Base-by-base conservation (phyloP, 30 jellyfish, hydroid and myxozoan genomes). In the Chrysaora quinquecirrha region DNA sequence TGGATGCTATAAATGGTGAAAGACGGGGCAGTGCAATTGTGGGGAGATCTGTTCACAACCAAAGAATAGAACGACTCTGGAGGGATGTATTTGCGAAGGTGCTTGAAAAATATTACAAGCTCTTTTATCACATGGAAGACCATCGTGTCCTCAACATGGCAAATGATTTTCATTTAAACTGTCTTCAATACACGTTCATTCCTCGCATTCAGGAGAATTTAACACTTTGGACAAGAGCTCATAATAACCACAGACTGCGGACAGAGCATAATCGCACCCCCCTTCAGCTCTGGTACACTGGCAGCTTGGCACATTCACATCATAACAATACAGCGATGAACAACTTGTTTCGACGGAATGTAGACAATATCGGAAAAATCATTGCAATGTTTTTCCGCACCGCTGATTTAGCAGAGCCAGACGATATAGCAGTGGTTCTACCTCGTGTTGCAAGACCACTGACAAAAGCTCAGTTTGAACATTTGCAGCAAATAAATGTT, bases 41-140 rank as follows among this genome's bases (percentile, higher is more conserved):
- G 48, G 82, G 82, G 33, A 70, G 54, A 70, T 70, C 82, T 32
- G 82, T 70, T 70, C 64, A 70, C 43, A 70, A 43, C 68, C 82
- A 70, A 38, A 31, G 82, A 38, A 70, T 70, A 35, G 1, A 70
- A 38, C 20, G 82, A 28, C 66, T 70, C 34, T 70, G 82, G 82
- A 32, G 82, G 20, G 82, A 70, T 38, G 82, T 70, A 30, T 70
- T 27, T 70, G 54, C 82, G 66, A 70, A 70, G 46, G 82, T 70
- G 34, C 43, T 70, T 34, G 64, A 43, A 31, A 43, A 31, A 23
- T 70, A 34, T 70, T 43, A 70, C 66, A 21, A 70, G 66, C 34
- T 70, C 19, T 70, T 70, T 70, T 19, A 70, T 70, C 82, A 31
- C 54, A 70, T 70, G 82, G 82, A 70, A 43, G 66, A 34, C 54